These are phyloP conservation scores for Solenopsis invicta DNA, from an alignment of 1,140 invertebrate species.

Conservation along the genomic window DNA sequence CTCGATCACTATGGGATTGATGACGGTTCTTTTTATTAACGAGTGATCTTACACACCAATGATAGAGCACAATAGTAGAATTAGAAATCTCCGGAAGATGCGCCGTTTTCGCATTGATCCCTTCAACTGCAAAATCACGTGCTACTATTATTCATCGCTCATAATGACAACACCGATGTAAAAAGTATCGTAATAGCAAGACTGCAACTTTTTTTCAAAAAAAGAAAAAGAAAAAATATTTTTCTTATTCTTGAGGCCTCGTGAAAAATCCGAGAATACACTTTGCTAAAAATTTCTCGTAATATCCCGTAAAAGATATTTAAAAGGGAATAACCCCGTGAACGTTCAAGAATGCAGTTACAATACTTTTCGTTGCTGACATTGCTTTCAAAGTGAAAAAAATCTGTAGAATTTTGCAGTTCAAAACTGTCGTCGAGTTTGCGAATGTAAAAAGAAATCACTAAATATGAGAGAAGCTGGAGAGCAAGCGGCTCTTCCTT, in stretches of 20 bases:
- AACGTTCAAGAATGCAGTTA: slow-evolving; percentile 6
- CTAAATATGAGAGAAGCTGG: slow-evolving; percentile 24
- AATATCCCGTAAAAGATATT: not conserved
- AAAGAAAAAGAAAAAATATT: not conserved
- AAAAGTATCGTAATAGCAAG: slow-evolving; percentile 48
- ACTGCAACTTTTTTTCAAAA: slow-evolving; percentile 15
- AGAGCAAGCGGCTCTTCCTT: not conserved
- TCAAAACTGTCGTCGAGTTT: slow-evolving; percentile 34
- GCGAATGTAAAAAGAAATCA: slow-evolving; percentile 53
- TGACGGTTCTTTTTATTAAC: slow-evolving; percentile 51
- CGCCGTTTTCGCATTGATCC: slow-evolving; percentile 68
- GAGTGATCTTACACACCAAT: slow-evolving; percentile 54
- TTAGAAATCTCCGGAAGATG: slow-evolving; percentile 35
- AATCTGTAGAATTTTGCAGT: slow-evolving; percentile 44
- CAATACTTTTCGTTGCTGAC: slow-evolving; percentile 48
- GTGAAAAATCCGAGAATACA: not conserved
- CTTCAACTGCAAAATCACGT: slow-evolving; percentile 68
- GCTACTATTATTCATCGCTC: slow-evolving; percentile 52
- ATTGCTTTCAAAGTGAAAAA: slow-evolving; percentile 56
- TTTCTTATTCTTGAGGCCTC: not conserved
- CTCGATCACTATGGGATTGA: slow-evolving; percentile 65
- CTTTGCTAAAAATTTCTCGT: slow-evolving; percentile 11
- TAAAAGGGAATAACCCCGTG: not conserved
- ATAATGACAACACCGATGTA: slow-evolving; percentile 5
- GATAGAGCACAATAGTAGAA: slow-evolving; percentile 60